phyloP scores from a whole-genome alignment of 2,113 vertebrate genomes.

The Naja naja region DNA sequence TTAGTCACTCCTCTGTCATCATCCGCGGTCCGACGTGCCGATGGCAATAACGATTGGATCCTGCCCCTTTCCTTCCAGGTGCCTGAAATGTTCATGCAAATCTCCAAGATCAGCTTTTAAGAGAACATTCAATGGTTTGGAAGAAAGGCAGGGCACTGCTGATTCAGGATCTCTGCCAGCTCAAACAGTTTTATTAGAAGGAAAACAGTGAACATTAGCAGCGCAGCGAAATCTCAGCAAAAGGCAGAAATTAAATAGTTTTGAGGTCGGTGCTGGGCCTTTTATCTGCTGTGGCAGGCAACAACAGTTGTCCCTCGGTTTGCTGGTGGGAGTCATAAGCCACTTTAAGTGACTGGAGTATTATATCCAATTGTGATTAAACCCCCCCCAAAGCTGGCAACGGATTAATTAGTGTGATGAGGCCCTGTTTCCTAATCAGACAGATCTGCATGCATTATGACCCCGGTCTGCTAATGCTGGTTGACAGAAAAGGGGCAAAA shows the following conservation, averaged over 20 bases:
- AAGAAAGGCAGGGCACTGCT: background rate
- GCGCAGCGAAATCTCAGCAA: slow-evolving; percentile 15
- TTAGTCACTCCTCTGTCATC: background rate
- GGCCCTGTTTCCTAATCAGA: background rate
- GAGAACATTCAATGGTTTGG: slow-evolving; percentile 8
- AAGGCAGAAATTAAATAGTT: background rate
- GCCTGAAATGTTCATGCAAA: background rate
- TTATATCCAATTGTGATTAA: background rate
- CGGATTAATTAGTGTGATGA: background rate
- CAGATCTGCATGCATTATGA: background rate
- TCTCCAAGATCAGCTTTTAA: background rate
- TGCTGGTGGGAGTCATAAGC: slow-evolving; percentile 4
- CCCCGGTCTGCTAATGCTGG: background rate
- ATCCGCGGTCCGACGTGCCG: rapidly evolving
- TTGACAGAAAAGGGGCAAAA: background rate
- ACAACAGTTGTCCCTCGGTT: background rate
- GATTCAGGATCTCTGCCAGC: slow-evolving; percentile 45
- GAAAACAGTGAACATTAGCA: slow-evolving; percentile 26
- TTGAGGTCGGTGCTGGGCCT: background rate
- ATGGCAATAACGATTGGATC: rapidly evolving
- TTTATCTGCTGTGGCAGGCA: background rate
- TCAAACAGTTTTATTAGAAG: slow-evolving; percentile 46
- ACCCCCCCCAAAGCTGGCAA: background rate
- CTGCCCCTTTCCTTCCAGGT: background rate
- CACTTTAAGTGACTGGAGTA: background rate